Conservation (phyloP, 2,888 invertebrate species). For the Cotesia congregata region DNA sequence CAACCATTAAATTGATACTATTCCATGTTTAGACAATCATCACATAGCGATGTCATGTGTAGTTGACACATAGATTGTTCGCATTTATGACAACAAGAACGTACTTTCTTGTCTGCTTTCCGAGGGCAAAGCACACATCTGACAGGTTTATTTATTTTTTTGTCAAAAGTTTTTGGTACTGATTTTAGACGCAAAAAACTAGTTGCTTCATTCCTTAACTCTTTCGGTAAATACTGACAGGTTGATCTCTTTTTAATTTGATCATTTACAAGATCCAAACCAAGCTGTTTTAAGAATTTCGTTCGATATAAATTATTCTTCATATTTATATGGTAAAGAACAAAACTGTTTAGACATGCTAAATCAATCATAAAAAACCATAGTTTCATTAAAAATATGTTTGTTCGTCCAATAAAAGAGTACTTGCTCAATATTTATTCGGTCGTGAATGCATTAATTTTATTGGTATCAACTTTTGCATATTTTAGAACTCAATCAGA, state of each 20-base stretch:
- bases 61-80: no score
- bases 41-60: no score
- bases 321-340: background rate
- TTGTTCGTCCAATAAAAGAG: background rate
- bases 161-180: background rate
- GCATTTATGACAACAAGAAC: no score
- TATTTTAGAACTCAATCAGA: no score
- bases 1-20: no score
- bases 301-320: background rate
- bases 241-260: background rate
- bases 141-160: background rate
- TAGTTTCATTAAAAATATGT: background rate
- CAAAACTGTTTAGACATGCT: background rate
- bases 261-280: background rate
- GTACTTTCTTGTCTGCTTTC: background rate
- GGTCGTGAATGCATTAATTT: background rate
- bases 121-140: background rate
- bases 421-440: background rate
- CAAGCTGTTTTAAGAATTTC: background rate
- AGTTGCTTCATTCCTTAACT: background rate
- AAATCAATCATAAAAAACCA: background rate
- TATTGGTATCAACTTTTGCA: no score
- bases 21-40: no score
- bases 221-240: background rate
- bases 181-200: background rate